Evolutionary conservation across 2,113 vertebrate genomes (phyloP).

Genomic region (Monarcha castaneiventris): DNA sequence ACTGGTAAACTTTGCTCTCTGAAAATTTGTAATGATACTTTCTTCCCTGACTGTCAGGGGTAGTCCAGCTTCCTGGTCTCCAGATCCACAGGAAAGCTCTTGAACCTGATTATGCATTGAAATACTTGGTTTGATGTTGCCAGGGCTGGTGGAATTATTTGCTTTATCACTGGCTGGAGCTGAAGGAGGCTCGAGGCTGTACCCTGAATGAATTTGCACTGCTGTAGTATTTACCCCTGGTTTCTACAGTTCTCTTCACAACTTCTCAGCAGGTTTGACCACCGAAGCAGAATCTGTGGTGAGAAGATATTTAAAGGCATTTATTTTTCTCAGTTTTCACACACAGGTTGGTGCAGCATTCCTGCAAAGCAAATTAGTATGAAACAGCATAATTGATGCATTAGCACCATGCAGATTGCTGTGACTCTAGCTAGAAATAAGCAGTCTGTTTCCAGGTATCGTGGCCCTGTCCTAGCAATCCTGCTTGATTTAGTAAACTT

Average conservation of each 20-base stretch:
- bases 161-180: not conserved
- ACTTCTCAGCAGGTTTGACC: not conserved
- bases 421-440: not conserved
- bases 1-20: not conserved
- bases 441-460: not conserved
- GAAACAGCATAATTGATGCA: not conserved
- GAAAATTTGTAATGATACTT: not conserved
- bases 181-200: not conserved
- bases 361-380: not conserved
- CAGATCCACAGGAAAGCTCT: not conserved
- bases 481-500: not conserved
- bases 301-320: not conserved
- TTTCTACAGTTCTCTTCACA: not conserved
- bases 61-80: not conserved
- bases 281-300: not conserved
- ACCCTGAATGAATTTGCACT: not conserved
- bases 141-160: not conserved
- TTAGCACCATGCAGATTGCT: not conserved
- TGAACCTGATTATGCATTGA: not conserved
- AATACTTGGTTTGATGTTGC: not conserved
- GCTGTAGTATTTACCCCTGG: not conserved
- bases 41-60: not conserved
- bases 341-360: not conserved
- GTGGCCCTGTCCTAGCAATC: not conserved
- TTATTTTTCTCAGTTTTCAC: not conserved